Evolutionary conservation across 92 coral and sea anemone species (phyloP), one percentile per base, ranked within the genome.

Genomic region (Virgularia gustaviana): DNA sequence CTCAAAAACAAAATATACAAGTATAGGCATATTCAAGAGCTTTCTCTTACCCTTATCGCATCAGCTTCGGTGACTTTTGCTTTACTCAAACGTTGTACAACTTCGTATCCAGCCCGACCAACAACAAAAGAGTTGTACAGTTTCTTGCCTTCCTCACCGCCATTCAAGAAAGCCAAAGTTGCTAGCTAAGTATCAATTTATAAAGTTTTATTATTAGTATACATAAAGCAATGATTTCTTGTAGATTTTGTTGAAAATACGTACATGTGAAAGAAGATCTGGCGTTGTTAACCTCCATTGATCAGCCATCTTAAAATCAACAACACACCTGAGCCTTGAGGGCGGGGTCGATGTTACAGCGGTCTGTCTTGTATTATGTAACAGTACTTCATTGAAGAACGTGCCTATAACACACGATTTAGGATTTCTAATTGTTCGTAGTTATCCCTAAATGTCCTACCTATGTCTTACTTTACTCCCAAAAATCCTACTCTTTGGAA

Each of bases 121-220:
- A 88, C 77, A 8, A 87, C 84, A 83, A 55, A 87, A 43, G 88
- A 87, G 42, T 89, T 71, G 71, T 94, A 94, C 18, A 94, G 79
- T 19, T 83, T 57, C 71, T 79, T 83, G 12, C 99, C 99, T 57
- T 90, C 82, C 49, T 94, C 96, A n/a, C 96, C 96, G 19, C 99
- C 99, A 78, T 94, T 89, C 18, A 94, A 64, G 71, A 94, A 94
- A 10, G 89, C 99, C 78, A 94, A 84, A 72, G 90, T 82, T 16
- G 94, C 96, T 32, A 94, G 75, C 99, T 94, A 49, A 32, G 33
- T 22, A 49, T 16, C 41, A 18, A 34, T 5, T 25, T 1, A 15
- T 15, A n/a, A n/a, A n/a, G n/a, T n/a, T n/a, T n/a, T n/a, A n/a
- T n/a, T n/a, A n/a, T n/a, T n/a, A n/a, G n/a, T n/a, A n/a, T n/a